Percentiles rank a stretch among this genome's conserved stretches.
Evolutionary conservation across 2,797 vertebrate genomes (phyloP).

Genomic region (Acrossocheilus wenchowensis): DNA sequence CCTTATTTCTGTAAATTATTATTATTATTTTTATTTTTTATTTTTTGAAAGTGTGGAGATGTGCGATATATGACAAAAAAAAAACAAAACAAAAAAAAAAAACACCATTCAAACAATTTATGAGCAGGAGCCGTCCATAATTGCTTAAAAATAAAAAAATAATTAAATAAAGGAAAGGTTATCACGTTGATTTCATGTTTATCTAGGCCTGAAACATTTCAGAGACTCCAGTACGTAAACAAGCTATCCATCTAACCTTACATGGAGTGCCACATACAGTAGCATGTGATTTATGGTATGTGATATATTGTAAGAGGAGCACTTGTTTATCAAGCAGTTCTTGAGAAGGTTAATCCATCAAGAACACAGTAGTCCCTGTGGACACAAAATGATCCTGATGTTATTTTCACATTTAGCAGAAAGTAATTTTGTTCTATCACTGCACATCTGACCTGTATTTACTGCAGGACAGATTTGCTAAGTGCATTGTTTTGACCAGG

Average conservation of each 20-base stretch:
- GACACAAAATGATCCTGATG: background rate
- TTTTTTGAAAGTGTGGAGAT: background rate
- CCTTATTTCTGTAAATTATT: background rate
- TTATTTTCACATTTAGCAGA: background rate
- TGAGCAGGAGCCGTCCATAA: background rate
- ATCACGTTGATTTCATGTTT: slow-evolving; percentile 6
- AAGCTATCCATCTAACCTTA: slow-evolving; percentile 28
- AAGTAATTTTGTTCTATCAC: background rate
- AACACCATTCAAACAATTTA: background rate
- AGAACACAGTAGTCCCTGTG: background rate
- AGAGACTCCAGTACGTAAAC: slow-evolving; percentile 52
- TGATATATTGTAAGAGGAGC: slow-evolving; percentile 27
- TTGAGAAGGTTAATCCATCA: slow-evolving; percentile 6
- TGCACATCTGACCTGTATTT: background rate
- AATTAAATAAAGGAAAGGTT: background rate
- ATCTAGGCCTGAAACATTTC: background rate
- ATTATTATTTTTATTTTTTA: no score
- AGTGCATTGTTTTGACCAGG: background rate
- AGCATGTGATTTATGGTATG: background rate
- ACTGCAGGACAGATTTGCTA: background rate
- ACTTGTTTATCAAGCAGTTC: slow-evolving; percentile 38
- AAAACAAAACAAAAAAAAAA: no score
- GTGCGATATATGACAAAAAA: no score
- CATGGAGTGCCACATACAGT: background rate
- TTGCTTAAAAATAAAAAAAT: background rate